These are phyloP conservation scores for Meghimatium bilineatum DNA, from an alignment of 2,888 invertebrate species.

Conservation along the genomic window DNA sequence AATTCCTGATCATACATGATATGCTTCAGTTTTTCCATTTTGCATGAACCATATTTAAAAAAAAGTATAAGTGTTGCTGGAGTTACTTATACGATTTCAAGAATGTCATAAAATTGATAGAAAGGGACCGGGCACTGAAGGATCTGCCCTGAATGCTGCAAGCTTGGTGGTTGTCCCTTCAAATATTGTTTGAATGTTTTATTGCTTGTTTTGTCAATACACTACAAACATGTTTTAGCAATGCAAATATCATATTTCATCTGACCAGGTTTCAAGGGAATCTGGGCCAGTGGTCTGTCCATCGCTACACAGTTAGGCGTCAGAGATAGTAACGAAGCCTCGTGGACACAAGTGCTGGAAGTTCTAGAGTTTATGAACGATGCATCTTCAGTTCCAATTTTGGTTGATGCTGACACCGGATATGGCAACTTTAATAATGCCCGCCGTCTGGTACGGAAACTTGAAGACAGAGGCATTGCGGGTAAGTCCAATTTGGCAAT, in stretches of 20 bases:
- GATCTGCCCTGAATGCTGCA: too few species aligned
- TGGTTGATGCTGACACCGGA: slow-evolving; percentile 79
- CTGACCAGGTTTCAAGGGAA: slow-evolving; percentile 71
- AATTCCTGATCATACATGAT: too few species aligned
- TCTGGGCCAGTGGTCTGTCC: slow-evolving; percentile 78
- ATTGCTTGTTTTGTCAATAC: too few species aligned
- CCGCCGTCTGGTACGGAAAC: slow-evolving; percentile 76
- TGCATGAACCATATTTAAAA: too few species aligned
- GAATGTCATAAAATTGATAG: too few species aligned
- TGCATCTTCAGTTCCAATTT: slow-evolving; percentile 76
- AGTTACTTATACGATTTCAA: too few species aligned
- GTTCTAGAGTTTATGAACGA: slow-evolving; percentile 78
- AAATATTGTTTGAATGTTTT: too few species aligned
- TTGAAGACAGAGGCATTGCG: slow-evolving; percentile 78
- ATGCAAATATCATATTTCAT: background rate
- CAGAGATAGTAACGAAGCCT: slow-evolving; percentile 78
- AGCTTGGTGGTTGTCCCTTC: too few species aligned
- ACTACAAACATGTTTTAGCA: too few species aligned
- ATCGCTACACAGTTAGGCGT: slow-evolving; percentile 78
- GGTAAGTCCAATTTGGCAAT: slow-evolving; percentile 63
- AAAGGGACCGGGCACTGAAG: background rate
- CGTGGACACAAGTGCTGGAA: slow-evolving; percentile 79
- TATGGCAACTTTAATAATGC: slow-evolving; percentile 79
- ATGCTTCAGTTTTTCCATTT: too few species aligned
- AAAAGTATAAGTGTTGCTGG: too few species aligned